Evolutionary conservation across 2,113 vertebrate species (phyloP).

Genomic region (Oreochromis aureus): DNA sequence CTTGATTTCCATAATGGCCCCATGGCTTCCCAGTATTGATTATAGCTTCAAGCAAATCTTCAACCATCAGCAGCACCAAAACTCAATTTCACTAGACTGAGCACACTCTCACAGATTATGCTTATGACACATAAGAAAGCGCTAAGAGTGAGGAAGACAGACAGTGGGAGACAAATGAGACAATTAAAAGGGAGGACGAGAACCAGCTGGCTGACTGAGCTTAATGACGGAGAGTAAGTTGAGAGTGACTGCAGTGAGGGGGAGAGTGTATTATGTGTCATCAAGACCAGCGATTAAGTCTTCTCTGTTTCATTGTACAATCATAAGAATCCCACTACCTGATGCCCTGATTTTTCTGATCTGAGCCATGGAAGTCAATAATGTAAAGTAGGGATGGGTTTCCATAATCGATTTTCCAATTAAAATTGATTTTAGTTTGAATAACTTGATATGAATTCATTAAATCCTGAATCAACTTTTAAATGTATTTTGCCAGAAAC

Average conservation of each 20-base stretch:
- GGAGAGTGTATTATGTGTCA: slow-evolving; percentile 4
- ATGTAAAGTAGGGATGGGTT: background rate
- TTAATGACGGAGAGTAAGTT: slow-evolving; percentile 57
- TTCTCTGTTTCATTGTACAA: slow-evolving; percentile 13
- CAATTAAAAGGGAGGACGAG: background rate
- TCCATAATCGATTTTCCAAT: background rate
- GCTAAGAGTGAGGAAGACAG: background rate
- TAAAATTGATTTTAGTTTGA: background rate
- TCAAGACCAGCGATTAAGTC: background rate
- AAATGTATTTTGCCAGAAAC: background rate
- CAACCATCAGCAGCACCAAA: slow-evolving; percentile 31
- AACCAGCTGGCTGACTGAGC: slow-evolving; percentile 54
- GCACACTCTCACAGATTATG: slow-evolving; percentile 55
- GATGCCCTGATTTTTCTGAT: background rate
- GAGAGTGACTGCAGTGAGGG: slow-evolving; percentile 55
- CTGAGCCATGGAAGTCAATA: background rate
- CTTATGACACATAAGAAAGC: slow-evolving; percentile 30
- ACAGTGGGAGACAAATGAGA: slow-evolving; percentile 19
- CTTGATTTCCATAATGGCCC: slow-evolving; percentile 62
- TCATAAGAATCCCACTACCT: background rate
- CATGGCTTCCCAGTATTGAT: slow-evolving; percentile 52
- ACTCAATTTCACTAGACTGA: slow-evolving; percentile 62
- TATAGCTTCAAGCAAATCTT: slow-evolving; percentile 40
- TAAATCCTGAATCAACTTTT: background rate
- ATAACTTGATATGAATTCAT: background rate